These are phyloP conservation scores for Falco berigora DNA, from an alignment of 2,797 vertebrate species.

Conservation along the genomic window DNA sequence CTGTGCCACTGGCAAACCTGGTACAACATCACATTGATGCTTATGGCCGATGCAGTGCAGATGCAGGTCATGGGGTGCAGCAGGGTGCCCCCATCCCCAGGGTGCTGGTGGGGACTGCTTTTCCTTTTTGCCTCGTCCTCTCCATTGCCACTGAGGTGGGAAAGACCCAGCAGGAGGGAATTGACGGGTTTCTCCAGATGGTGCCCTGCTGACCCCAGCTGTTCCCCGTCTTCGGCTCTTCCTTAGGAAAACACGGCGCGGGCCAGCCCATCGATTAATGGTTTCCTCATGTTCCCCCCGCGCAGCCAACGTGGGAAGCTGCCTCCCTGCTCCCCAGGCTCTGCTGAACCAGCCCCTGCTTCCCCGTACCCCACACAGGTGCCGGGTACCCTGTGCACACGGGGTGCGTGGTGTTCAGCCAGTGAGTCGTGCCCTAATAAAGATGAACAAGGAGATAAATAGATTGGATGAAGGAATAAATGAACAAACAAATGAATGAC, in stretches of 20 bases:
- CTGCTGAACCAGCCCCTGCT: not conserved
- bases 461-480: not conserved
- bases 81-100: not conserved
- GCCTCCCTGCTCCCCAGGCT: not conserved
- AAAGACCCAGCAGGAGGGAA: not conserved
- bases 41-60: rapidly evolving
- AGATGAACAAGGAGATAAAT: not conserved
- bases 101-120: rapidly evolving
- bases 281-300: constrained; percentile 29
- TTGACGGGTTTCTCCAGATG: constrained; percentile 29
- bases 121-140: not conserved
- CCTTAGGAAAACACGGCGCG: constrained; percentile 3
- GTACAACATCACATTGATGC: rapidly evolving
- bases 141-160: not conserved
- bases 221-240: constrained; percentile 11
- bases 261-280: constrained; percentile 40
- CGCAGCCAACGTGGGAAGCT: not conserved
- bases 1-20: not conserved
- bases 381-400: rapidly evolving
- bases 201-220: constrained; percentile 27
- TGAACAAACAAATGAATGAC: not conserved
- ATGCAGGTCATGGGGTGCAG: rapidly evolving
- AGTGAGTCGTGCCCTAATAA: not conserved
- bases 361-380: not conserved
- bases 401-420: not conserved